Evolutionary conservation across 2,888 invertebrate species (phyloP).

Genomic region (Tetragnatha montana): DNA sequence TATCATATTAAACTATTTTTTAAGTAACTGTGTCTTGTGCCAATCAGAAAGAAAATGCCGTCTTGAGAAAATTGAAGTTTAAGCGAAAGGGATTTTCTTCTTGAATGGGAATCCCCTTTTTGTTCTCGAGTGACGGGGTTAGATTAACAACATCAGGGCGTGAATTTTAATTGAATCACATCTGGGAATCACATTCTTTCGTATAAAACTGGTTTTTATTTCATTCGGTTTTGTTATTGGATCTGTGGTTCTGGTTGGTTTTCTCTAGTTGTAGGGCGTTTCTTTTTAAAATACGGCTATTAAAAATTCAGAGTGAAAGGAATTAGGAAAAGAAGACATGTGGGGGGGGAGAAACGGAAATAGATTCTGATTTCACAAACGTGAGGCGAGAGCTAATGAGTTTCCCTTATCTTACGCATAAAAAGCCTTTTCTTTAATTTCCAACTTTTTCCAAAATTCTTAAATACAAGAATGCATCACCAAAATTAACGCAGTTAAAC

Average conservation of each 20-base stretch:
- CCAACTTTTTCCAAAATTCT: too few relatives aligned
- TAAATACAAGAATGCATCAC: too few relatives aligned
- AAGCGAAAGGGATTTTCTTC: background rate
- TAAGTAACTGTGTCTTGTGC: background rate
- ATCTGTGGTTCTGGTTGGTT: background rate
- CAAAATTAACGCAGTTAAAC: too few relatives aligned
- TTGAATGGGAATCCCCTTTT: background rate
- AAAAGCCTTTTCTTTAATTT: too few relatives aligned
- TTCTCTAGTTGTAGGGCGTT: background rate
- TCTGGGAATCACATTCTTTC: background rate
- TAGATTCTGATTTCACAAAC: background rate
- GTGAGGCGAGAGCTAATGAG: background rate
- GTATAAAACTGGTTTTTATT: background rate
- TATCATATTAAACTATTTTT: conserved; percentile 22
- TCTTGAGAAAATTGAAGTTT: background rate
- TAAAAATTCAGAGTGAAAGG: background rate
- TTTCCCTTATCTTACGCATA: too few relatives aligned
- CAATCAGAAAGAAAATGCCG: background rate
- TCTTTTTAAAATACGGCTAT: background rate
- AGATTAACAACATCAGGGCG: background rate
- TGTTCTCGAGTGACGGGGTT: background rate
- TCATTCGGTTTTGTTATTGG: background rate
- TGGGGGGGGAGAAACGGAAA: background rate
- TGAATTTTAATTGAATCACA: conserved; percentile 1
- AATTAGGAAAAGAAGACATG: background rate